These are phyloP conservation scores for Morone saxatilis DNA, from an alignment of 2,113 vertebrate genomes.

Conservation along the genomic window DNA sequence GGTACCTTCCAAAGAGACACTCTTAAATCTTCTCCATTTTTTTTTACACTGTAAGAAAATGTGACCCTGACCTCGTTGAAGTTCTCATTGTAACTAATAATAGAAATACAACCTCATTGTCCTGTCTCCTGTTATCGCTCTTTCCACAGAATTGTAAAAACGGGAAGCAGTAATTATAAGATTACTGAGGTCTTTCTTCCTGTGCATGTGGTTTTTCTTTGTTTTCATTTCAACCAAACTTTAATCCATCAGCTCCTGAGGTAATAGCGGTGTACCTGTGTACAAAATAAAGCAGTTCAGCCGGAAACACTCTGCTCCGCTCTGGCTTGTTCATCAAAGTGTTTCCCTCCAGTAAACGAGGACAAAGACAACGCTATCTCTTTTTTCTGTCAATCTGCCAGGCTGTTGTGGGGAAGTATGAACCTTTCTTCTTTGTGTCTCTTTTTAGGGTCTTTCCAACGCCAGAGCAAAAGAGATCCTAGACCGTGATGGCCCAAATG, in stretches of 20 bases:
- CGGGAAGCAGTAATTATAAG: conserved; percentile 9
- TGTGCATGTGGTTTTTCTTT: conserved; percentile 1
- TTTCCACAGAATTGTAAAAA: not conserved
- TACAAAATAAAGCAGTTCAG: conserved; percentile 5
- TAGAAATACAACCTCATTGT: not conserved
- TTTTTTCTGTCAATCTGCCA: not conserved
- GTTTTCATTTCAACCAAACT: not conserved
- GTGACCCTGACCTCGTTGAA: conserved; percentile 13
- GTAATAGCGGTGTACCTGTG: not conserved
- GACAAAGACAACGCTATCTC: not conserved
- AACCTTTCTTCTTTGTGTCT: not conserved
- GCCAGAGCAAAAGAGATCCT: conserved; percentile 92
- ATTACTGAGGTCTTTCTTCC: conserved; percentile 8
- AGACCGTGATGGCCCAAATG: conserved; percentile 93
- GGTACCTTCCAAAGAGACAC: not conserved
- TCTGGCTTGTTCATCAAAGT: not conserved
- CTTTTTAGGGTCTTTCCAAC: conserved; percentile 88
- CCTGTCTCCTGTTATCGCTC: not conserved
- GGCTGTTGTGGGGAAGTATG: not conserved
- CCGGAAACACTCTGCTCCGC: not conserved
- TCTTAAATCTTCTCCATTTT: not conserved
- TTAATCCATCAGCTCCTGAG: conserved; percentile 10
- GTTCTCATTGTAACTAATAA: not conserved
- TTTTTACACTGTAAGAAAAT: not conserved
- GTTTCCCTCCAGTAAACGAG: not conserved